These are phyloP conservation scores for Mus spicilegus DNA, from an alignment of 2,113 vertebrate genomes.

Conservation along the genomic window DNA sequence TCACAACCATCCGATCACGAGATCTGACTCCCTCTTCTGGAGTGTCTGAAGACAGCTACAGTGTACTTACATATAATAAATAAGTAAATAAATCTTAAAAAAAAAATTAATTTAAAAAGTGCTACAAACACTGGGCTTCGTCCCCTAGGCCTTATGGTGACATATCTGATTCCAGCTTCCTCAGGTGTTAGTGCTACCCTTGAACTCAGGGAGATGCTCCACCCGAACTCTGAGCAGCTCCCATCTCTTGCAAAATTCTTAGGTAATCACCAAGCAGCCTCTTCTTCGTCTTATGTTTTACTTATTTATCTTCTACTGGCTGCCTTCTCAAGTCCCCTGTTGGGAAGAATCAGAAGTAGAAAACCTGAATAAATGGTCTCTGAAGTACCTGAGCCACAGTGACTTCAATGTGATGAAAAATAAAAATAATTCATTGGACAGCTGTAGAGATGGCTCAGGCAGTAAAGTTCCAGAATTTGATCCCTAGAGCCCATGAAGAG, in stretches of 20 bases:
- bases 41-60: no score
- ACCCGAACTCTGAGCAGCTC: background rate
- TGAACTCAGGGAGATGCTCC: background rate
- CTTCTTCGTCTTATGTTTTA: background rate
- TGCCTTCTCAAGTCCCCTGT: background rate
- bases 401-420: background rate
- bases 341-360: background rate
- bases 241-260: background rate
- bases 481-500: background rate
- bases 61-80: no score
- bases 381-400: background rate
- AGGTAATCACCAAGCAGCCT: background rate
- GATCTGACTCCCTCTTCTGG: no score
- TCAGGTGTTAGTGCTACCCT: no score
- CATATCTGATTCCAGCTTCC: background rate
- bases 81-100: no score
- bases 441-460: background rate
- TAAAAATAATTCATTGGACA: background rate
- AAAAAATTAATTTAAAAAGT: no score
- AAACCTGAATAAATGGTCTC: background rate
- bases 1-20: no score
- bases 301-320: background rate
- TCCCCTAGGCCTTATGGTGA: background rate
- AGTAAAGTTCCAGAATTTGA: no score
- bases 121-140: background rate